A percentile compares a stretch with the other conserved stretches of the same genome.
Conservation (phyloP, 1,140 invertebrate genomes). For the Manduca sexta region DNA sequence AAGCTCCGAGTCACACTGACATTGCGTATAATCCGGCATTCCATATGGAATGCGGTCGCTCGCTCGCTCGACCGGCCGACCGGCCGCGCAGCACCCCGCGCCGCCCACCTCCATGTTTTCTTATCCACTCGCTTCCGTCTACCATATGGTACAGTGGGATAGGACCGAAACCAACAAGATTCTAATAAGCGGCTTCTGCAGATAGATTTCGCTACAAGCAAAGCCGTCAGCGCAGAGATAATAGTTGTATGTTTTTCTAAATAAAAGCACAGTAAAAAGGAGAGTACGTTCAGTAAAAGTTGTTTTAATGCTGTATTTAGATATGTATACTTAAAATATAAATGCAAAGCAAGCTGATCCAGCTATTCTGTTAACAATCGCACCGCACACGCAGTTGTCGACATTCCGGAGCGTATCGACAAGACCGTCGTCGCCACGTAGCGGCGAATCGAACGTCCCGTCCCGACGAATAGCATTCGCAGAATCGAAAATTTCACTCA, state of each 20-base stretch:
- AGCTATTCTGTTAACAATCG: not conserved
- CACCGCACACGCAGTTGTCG: slow-evolving; percentile 9
- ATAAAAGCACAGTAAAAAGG: too few relatives aligned
- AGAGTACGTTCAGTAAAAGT: too few relatives aligned
- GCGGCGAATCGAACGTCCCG: slow-evolving; percentile 37
- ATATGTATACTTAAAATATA: slow-evolving; percentile 6
- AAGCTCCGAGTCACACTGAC: slow-evolving; percentile 58
- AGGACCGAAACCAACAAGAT: slow-evolving; percentile 50
- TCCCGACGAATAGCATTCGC: slow-evolving; percentile 27
- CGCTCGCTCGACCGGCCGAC: slow-evolving; percentile 33
- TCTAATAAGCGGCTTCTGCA: slow-evolving; percentile 15
- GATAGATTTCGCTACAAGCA: too few relatives aligned
- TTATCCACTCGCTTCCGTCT: slow-evolving; percentile 53
- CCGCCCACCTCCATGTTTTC: slow-evolving; percentile 63
- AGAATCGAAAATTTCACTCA: slow-evolving; percentile 53
- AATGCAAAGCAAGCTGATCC: not conserved
- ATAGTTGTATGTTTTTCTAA: too few relatives aligned
- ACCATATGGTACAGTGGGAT: slow-evolving; percentile 64
- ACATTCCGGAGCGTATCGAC: slow-evolving; percentile 44
- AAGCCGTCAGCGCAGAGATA: too few relatives aligned
- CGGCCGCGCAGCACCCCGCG: slow-evolving; percentile 62
- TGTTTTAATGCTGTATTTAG: too few relatives aligned
- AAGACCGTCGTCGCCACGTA: slow-evolving; percentile 55
- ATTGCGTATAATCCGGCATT: slow-evolving; percentile 68
- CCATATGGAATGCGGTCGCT: slow-evolving; percentile 70